Evolutionary conservation across 2,888 invertebrate species (phyloP), one percentile per base, ranked within the genome.

Genomic region (Drosophila trichaetosa): DNA sequence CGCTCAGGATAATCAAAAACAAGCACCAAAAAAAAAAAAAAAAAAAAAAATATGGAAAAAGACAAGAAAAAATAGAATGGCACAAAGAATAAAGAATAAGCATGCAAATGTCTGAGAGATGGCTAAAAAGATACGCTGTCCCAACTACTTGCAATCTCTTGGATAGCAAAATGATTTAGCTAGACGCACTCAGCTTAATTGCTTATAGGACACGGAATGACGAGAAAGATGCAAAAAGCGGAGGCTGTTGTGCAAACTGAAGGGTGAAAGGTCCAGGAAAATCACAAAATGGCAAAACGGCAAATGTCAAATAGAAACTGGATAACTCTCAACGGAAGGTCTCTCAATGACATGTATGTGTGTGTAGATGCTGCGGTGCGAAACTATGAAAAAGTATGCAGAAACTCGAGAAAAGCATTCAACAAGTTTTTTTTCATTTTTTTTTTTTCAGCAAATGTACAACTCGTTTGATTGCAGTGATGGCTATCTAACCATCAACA

Each of bases 51-150:
- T n/a, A 27, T 2, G 7, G 21, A 13, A 2, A 4, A 13, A 46
- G 4, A 46, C 46, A 46, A 18, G 49, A 27, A 51, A n/a, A 51
- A 27, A 68, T 54, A 57, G 66, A 73, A 73, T 38, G 59, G 68
- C 82, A 81, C 67, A 81, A 67, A 78, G 82, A 79, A 80, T 82
- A 80, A 64, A 72, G 72, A 82, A 80, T 80, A 69, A 83, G 80
- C 80, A 76, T 80, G 67, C 72, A 82, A 82, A 80, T 75, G 80
- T 59, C 21, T 8, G n/a, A 29, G 21, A 53, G 38, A 21, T 40
- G 62, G 24, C n/a, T 21, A 7, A 52, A 11, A 52, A 60, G 36
- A 46, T 63, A 54, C 60, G 60, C 51, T 53, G 59, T 40, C 3
- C 21, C 42, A 46, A 46, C 46, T 18, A 63, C 58, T 40, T 52